A percentile compares a stretch with the other conserved stretches of the same genome.
Conservation (phyloP, 2,113 vertebrate genomes). For the Cichladusa arquata region DNA sequence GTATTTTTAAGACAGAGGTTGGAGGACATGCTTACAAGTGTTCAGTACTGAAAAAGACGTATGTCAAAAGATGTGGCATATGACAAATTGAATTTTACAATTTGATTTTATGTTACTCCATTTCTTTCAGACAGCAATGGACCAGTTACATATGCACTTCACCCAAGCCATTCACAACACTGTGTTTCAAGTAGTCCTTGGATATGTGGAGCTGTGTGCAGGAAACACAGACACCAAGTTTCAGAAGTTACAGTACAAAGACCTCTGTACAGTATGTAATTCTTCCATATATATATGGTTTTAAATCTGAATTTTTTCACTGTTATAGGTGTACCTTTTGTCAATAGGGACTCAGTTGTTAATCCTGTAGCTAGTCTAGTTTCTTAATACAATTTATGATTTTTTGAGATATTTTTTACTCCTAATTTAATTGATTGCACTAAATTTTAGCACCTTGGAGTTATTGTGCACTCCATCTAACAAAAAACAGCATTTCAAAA, state of each 20-base stretch:
- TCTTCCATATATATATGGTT: not conserved
- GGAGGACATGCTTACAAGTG: not conserved
- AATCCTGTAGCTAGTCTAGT: not conserved
- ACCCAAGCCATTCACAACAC: constrained; percentile 99
- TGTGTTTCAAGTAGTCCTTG: constrained; percentile 97
- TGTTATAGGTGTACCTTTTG: not conserved
- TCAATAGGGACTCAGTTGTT: not conserved
- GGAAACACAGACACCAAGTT: constrained; percentile 97
- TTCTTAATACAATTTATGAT: not conserved
- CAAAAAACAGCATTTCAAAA: not conserved
- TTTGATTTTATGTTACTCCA: not conserved
- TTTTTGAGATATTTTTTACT: not conserved
- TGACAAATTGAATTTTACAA: not conserved
- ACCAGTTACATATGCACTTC: constrained; percentile 99
- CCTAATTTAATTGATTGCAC: not conserved
- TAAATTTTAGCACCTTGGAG: not conserved
- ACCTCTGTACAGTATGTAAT: constrained; percentile 90
- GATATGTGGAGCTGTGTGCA: constrained; percentile 96
- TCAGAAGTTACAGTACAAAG: constrained; percentile 98
- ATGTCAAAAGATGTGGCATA: not conserved
- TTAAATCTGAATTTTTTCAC: not conserved
- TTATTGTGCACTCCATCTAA: not conserved
- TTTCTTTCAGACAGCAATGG: constrained; percentile 92
- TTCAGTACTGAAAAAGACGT: not conserved
- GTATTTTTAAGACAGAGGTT: not conserved